These are phyloP conservation scores for Machimus rusticus DNA, from an alignment of 2,888 invertebrate species.

Conservation along the genomic window DNA sequence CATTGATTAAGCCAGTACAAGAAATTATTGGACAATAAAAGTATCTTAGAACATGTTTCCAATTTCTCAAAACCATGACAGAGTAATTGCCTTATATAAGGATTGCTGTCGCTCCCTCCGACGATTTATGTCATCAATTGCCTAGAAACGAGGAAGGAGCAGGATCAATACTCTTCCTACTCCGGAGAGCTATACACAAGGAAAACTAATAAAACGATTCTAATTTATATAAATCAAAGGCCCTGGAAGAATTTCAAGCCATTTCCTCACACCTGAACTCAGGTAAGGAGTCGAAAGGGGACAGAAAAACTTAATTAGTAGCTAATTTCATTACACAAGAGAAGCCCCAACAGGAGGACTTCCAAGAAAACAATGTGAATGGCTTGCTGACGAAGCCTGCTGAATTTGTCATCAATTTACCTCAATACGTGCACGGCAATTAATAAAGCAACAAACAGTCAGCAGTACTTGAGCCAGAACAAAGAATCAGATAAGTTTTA, in stretches of 20 bases:
- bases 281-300: not conserved
- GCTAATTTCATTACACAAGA: conserved; percentile 6
- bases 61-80: not conserved
- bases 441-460: conserved; percentile 10
- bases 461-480: not conserved
- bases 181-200: not conserved
- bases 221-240: not conserved
- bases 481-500: conserved; percentile 2
- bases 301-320: not conserved
- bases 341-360: not conserved
- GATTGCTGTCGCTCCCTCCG: not conserved
- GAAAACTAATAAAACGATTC: not conserved
- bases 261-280: not conserved
- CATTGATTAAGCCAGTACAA: not conserved
- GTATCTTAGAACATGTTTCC: not conserved
- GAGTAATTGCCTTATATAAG: not conserved
- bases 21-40: not conserved
- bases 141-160: not conserved
- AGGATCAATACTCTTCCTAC: not conserved
- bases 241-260: not conserved
- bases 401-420: conserved; percentile 11
- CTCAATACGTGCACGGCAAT: conserved; percentile 5
- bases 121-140: not conserved
- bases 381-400: not conserved
- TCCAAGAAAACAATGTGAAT: conserved; percentile 7